Evolutionary conservation across 2,797 vertebrate species (phyloP).

Genomic region (Prunella strophiata): DNA sequence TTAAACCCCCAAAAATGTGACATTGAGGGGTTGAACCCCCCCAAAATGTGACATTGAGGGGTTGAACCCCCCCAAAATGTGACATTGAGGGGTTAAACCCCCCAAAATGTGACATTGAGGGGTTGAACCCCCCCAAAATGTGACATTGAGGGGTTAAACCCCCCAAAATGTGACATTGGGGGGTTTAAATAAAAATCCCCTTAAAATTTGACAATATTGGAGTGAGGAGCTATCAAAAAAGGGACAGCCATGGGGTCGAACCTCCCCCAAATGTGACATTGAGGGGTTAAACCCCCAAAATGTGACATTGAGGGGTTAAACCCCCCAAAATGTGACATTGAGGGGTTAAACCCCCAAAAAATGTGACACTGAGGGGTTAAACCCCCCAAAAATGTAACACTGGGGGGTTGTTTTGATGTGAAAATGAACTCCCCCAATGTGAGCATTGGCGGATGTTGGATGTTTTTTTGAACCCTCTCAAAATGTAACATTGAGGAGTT

Average conservation of each 20-base stretch:
- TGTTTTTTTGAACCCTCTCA: not conserved
- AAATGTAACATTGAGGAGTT: not conserved
- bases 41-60: not conserved
- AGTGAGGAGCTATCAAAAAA: too few relatives aligned
- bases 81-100: not conserved
- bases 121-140: not conserved
- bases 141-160: not conserved
- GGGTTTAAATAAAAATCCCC: rapidly evolving
- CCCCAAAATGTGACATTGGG: not conserved
- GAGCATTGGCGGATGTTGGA: too few relatives aligned
- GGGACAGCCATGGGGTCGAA: too few relatives aligned
- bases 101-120: not conserved
- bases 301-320: rapidly evolving
- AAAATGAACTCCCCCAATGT: too few relatives aligned
- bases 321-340: not conserved
- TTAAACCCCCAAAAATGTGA: not conserved
- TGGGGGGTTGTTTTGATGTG: too few relatives aligned
- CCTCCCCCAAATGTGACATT: rapidly evolving
- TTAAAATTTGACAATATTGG: not conserved
- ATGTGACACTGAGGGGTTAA: rapidly evolving
- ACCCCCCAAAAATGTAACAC: not conserved
- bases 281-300: not conserved
- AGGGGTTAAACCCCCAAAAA: too few relatives aligned
- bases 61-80: not conserved
- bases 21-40: not conserved